These are phyloP conservation scores for Lepidostoma basale DNA, from an alignment of 1,140 invertebrate genomes.

Conservation along the genomic window DNA sequence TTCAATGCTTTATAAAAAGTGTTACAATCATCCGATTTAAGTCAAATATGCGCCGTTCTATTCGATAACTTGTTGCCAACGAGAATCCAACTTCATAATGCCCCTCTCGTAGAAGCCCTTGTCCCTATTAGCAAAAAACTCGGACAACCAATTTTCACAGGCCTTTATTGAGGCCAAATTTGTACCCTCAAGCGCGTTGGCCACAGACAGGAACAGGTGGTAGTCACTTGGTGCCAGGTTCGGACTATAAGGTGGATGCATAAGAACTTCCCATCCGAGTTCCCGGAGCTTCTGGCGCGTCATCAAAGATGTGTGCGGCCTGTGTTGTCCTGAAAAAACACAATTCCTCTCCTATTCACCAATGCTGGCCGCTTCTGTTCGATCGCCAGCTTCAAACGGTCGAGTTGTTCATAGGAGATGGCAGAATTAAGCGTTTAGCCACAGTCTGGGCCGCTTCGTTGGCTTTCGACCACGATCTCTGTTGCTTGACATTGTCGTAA, in stretches of 20 bases:
- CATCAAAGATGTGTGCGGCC: not conserved
- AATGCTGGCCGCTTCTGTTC: slow-evolving; percentile 6
- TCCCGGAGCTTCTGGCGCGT: not conserved
- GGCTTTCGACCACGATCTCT: not conserved
- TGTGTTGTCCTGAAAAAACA: not conserved
- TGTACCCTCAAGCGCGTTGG: too few relatives aligned
- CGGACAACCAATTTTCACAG: not conserved
- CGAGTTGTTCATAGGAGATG: not conserved
- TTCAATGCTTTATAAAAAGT: slow-evolving; percentile 2
- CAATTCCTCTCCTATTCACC: slow-evolving; percentile 8
- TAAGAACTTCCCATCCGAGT: slow-evolving; percentile 7
- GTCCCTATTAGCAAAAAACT: not conserved
- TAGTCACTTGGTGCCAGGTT: not conserved
- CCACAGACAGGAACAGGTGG: too few relatives aligned
- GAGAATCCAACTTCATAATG: slow-evolving; percentile 2
- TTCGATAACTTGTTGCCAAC: slow-evolving; percentile 1
- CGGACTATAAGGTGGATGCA: slow-evolving; percentile 2
- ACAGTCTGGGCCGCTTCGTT: not conserved
- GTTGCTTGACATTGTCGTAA: not conserved
- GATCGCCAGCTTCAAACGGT: slow-evolving; percentile 8
- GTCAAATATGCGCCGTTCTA: not conserved
- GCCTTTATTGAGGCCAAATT: too few relatives aligned
- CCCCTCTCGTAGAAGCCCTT: not conserved
- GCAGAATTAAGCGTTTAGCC: slow-evolving; percentile 4
- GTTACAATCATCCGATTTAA: not conserved